Percentiles rank a stretch among this genome's conserved stretches.
phyloP scores from a whole-genome alignment of 2,113 vertebrate genomes.

The Lipophrys pholis region DNA sequence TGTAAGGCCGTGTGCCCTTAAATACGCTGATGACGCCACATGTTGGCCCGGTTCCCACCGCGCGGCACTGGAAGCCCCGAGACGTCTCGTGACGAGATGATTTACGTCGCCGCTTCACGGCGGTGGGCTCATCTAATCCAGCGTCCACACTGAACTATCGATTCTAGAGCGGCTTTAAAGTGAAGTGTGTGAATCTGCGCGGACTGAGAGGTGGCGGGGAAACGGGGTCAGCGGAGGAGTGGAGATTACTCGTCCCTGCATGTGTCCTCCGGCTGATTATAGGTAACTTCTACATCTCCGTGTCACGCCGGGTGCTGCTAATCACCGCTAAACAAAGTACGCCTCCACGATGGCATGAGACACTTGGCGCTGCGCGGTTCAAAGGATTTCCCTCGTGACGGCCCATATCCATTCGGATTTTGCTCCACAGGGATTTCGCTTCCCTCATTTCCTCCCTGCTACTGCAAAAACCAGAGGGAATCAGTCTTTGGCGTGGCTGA shows the following conservation, averaged over 20 bases:
- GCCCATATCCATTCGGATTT: conserved; percentile 61
- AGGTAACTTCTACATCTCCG: conserved; percentile 13
- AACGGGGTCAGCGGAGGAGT: conserved; percentile 2
- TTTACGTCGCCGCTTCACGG: too few relatives aligned
- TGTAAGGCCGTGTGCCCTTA: too few relatives aligned
- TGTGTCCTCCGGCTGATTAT: not conserved
- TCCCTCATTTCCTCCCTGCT: conserved; percentile 65
- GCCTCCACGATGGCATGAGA: conserved; percentile 37
- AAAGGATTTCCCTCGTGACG: conserved; percentile 51
- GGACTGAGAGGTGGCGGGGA: not conserved
- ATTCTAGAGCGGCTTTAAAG: too few relatives aligned
- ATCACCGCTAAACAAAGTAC: conserved; percentile 61
- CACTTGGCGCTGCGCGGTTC: conserved; percentile 42
- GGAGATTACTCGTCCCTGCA: not conserved
- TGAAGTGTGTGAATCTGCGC: too few relatives aligned
- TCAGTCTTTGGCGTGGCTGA: conserved; percentile 59
- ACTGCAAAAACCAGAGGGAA: conserved; percentile 63
- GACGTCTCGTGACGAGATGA: too few relatives aligned
- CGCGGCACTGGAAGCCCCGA: too few relatives aligned
- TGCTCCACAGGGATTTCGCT: conserved; percentile 70
- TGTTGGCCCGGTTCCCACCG: too few relatives aligned
- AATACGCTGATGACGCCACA: too few relatives aligned
- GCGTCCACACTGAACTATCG: too few relatives aligned
- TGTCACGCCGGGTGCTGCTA: conserved; percentile 49
- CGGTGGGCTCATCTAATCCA: too few relatives aligned